Evolutionary conservation across 2,888 invertebrate genomes (phyloP).

Genomic region (Parelbella ahira): DNA sequence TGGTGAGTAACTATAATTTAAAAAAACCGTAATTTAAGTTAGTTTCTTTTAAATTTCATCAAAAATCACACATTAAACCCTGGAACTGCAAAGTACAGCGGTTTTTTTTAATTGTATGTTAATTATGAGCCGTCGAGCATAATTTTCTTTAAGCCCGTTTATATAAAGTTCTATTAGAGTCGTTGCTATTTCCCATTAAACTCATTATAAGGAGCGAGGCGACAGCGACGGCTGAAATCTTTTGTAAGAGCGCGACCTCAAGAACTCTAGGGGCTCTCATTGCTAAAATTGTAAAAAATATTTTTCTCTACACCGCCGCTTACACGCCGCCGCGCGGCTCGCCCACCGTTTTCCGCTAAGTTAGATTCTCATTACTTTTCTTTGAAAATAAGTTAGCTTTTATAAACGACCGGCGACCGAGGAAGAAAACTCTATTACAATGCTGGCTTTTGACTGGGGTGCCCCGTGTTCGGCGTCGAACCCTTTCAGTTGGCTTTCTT

Average conservation of each 20-base stretch:
- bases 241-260: conserved; percentile 52
- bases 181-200: conserved; percentile 56
- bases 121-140: conserved; percentile 49
- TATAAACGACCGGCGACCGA: conserved; percentile 58
- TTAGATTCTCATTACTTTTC: conserved; percentile 77
- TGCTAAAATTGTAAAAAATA: conserved; percentile 62
- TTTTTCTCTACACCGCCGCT: conserved; percentile 53
- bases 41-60: too few species aligned
- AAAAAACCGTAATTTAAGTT: too few species aligned
- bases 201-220: conserved; percentile 54
- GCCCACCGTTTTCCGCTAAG: conserved; percentile 69
- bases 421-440: conserved; percentile 70
- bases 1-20: too few species aligned
- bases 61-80: not conserved
- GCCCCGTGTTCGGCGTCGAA: conserved; percentile 45
- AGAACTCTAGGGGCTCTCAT: conserved; percentile 48
- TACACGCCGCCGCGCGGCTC: conserved; percentile 44
- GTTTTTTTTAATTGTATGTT: conserved; percentile 44
- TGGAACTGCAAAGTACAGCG: conserved; percentile 4
- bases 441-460: conserved; percentile 61
- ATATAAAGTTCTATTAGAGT: conserved; percentile 58
- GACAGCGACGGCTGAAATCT: conserved; percentile 43
- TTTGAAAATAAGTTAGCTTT: conserved; percentile 71
- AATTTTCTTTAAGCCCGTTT: conserved; percentile 49
- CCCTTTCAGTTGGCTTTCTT: conserved; percentile 53